Percentiles rank a stretch among this genome's conserved stretches.
Evolutionary conservation across 2,888 invertebrate genomes (phyloP).

Genomic region (Agriopis leucophaearia): DNA sequence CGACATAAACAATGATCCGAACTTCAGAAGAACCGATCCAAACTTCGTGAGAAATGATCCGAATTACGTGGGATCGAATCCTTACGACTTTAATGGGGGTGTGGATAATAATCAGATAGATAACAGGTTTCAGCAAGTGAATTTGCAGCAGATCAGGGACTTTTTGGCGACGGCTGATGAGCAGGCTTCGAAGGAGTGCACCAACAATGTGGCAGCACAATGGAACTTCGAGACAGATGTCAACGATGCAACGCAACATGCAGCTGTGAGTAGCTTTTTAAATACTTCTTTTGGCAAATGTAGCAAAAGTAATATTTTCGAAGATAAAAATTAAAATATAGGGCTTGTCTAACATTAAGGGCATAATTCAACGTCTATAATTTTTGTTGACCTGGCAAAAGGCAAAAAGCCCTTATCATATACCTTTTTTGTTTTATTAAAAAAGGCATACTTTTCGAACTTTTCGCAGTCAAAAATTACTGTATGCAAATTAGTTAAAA

Average conservation of each 20-base stretch:
- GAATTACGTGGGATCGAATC: conserved; percentile 75
- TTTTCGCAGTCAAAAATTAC: too few species aligned
- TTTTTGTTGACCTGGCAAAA: too few species aligned
- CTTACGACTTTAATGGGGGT: conserved; percentile 76
- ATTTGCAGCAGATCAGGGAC: conserved; percentile 81
- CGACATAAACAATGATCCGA: conserved; percentile 78
- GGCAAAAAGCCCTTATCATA: too few species aligned
- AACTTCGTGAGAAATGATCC: conserved; percentile 82
- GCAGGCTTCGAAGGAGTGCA: conserved; percentile 92
- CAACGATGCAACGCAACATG: conserved; percentile 92
- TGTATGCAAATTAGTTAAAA: too few species aligned
- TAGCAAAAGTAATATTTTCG: too few species aligned
- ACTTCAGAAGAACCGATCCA: conserved; percentile 81
- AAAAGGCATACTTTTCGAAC: too few species aligned
- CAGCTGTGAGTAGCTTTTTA: conserved; percentile 90
- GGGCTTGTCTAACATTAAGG: too few species aligned
- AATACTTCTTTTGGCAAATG: too few species aligned
- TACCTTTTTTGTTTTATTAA: too few species aligned
- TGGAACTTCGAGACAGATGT: conserved; percentile 96
- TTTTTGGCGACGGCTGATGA: conserved; percentile 90
- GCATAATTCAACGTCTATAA: too few species aligned
- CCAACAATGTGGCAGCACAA: conserved; percentile 94
- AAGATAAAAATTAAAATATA: too few species aligned
- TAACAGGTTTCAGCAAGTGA: conserved; percentile 76
- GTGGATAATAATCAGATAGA: conserved; percentile 71